Conservation (phyloP, 2,888 invertebrate species). For the Tridacna crocea region DNA sequence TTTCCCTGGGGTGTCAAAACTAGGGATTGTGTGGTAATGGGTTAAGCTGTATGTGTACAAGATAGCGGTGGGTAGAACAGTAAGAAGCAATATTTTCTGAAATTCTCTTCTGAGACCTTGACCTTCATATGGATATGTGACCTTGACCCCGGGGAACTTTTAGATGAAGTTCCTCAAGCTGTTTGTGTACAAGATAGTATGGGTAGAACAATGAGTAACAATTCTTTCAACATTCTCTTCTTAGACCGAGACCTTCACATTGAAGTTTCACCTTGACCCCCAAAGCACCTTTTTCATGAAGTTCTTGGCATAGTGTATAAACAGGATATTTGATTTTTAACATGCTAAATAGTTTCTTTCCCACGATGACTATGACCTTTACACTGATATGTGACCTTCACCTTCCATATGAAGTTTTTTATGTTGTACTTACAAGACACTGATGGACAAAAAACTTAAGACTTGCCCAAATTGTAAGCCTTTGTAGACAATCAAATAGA, state of each 20-base stretch:
- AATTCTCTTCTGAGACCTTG: background rate
- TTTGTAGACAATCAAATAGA: no score
- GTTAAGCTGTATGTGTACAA: conserved; percentile 27
- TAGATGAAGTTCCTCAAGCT: conserved; percentile 22
- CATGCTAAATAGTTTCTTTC: no score
- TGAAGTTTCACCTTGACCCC: conserved; percentile 52
- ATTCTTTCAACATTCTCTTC: background rate
- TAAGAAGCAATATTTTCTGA: conserved; percentile 9
- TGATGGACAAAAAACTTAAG: no score
- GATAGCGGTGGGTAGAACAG: conserved; percentile 35
- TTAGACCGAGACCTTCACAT: conserved; percentile 23
- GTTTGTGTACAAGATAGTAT: conserved; percentile 34
- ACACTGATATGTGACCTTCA: no score
- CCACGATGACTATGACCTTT: no score
- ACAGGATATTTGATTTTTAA: no score
- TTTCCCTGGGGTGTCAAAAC: no score
- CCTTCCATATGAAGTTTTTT: no score
- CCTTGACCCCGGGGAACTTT: conserved; percentile 41
- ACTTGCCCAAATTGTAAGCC: no score
- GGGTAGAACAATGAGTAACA: conserved; percentile 33
- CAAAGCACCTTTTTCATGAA: conserved; percentile 21
- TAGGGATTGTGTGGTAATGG: no score
- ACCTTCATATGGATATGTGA: conserved; percentile 42
- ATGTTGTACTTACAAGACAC: no score
- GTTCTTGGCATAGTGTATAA: conserved; percentile 32